A percentile compares a stretch with the other conserved stretches of the same genome.
Evolutionary conservation across 2,888 invertebrate genomes (phyloP).

Genomic region (Prenolepis imparis): DNA sequence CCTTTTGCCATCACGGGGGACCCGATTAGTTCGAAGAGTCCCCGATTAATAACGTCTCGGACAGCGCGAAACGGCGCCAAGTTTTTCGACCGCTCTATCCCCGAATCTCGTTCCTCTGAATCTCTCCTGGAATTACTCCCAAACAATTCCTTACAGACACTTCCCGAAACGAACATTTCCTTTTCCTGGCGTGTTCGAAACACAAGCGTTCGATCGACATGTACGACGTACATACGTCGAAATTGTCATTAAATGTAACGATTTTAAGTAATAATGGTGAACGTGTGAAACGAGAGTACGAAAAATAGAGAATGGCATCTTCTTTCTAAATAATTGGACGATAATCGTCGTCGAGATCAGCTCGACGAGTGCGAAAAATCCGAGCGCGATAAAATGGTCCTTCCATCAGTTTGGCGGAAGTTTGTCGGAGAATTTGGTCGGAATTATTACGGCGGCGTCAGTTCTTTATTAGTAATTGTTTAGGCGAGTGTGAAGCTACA

Average conservation of each 20-base stretch:
- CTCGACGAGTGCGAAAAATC: conserved; percentile 13
- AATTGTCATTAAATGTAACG: conserved; percentile 16
- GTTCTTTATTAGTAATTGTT: conserved; percentile 10
- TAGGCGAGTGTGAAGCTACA: conserved; percentile 26
- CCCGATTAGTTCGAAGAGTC: conserved; percentile 61
- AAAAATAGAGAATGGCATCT: conserved; percentile 36
- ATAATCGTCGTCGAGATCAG: conserved; percentile 19
- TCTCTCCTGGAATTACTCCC: conserved; percentile 33
- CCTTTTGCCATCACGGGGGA: conserved; percentile 77
- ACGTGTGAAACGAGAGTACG: conserved; percentile 39
- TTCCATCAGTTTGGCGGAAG: neutral
- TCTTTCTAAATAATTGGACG: conserved; percentile 37
- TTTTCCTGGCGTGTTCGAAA: conserved; percentile 15
- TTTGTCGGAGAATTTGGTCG: conserved; percentile 44
- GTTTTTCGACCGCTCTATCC: conserved; percentile 17
- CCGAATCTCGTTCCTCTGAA: conserved; percentile 43
- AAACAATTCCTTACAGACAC: conserved; percentile 28
- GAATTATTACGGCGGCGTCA: conserved; percentile 44
- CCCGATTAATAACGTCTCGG: conserved; percentile 64
- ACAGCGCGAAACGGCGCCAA: conserved; percentile 61
- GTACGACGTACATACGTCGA: neutral
- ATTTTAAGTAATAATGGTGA: neutral
- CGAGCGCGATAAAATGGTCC: neutral
- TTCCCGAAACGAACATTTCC: conserved; percentile 34
- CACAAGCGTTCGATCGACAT: conserved; percentile 19